Conservation (phyloP, 2,797 vertebrate species). For the Harpagifer antarcticus region DNA sequence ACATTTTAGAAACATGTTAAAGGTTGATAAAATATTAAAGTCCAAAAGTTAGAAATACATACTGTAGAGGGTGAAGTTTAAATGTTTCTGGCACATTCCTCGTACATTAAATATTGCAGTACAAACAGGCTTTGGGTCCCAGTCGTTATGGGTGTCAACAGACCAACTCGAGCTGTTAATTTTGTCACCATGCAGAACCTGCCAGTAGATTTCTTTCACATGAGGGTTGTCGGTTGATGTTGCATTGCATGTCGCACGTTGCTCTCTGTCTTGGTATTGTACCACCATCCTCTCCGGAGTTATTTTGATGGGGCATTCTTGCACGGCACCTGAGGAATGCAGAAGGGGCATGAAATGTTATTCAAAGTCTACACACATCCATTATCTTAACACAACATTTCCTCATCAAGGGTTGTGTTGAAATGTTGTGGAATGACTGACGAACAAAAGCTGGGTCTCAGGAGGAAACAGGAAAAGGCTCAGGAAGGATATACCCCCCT, state of each 20-base stretch:
- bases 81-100: conserved; percentile 32
- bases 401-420: background rate
- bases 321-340: conserved; percentile 50
- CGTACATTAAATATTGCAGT: background rate
- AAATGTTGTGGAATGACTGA: background rate
- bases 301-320: conserved; percentile 69
- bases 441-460: conserved; percentile 56
- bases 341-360: conserved; percentile 5
- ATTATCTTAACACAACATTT: conserved; percentile 38
- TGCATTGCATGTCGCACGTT: conserved; percentile 15
- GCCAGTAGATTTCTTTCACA: conserved; percentile 52
- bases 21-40: background rate
- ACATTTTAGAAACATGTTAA: background rate
- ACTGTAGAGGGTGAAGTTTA: conserved; percentile 76
- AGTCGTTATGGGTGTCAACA: conserved; percentile 27
- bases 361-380: background rate
- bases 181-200: accelerated
- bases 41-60: conserved; percentile 34
- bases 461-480: conserved; percentile 57
- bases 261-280: conserved; percentile 7
- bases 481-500: conserved; percentile 73
- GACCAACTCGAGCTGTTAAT: background rate
- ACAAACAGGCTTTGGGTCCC: conserved; percentile 61
- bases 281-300: conserved; percentile 63
- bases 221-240: accelerated